These are phyloP conservation scores for Deilephila elpenor DNA, from an alignment of 2,888 invertebrate species.

Conservation along the genomic window DNA sequence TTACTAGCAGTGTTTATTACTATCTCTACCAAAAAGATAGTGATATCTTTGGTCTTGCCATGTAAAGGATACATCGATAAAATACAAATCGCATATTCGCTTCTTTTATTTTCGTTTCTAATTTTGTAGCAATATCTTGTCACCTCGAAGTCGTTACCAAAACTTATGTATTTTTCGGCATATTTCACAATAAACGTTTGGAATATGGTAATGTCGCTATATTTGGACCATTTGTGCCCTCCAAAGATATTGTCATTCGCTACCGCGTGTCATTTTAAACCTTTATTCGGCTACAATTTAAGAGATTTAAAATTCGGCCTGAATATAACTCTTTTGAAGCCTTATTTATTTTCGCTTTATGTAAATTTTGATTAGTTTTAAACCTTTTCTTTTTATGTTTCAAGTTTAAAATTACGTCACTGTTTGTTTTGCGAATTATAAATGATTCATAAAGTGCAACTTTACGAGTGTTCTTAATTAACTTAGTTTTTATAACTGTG, in stretches of 20 bases:
- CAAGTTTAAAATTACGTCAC: neutral
- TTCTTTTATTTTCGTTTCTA: neutral
- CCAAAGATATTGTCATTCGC: constrained; percentile 17
- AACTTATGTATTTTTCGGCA: constrained; percentile 20
- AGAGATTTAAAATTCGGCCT: neutral
- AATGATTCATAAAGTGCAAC: neutral
- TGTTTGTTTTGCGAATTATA: neutral
- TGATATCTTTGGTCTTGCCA: no score
- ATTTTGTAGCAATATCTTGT: neutral
- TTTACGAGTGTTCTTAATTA: neutral
- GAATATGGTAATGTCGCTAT: constrained; percentile 19
- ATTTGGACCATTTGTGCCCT: constrained; percentile 20
- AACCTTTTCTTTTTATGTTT: constrained; percentile 5
- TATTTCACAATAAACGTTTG: constrained; percentile 24
- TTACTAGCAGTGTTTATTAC: no score
- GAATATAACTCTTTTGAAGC: constrained; percentile 22
- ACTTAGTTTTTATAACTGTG: neutral
- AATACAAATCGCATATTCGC: neutral
- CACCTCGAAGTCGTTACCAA: neutral
- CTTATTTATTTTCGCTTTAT: constrained; percentile 24
- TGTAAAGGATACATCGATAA: neutral
- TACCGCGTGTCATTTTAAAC: constrained; percentile 13
- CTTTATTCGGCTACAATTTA: neutral
- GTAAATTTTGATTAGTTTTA: constrained; percentile 22
- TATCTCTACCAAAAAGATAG: no score